Evolutionary conservation across 2,113 vertebrate genomes (phyloP), one percentile per base, ranked within the genome.

Genomic region (Anseranas semipalmata): DNA sequence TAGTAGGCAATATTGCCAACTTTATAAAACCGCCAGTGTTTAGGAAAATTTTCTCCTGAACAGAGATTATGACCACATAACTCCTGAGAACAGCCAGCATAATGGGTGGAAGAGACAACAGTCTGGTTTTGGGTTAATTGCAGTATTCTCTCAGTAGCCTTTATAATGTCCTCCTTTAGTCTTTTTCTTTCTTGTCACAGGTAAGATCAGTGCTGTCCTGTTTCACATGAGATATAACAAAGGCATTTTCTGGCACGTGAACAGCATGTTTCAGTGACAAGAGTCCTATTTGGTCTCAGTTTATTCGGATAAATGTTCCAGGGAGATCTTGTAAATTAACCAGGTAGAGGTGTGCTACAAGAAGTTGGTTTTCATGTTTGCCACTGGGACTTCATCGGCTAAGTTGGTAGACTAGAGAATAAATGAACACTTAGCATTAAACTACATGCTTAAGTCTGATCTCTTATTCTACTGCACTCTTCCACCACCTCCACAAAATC

Each of bases 1-100:
- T 2, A 71, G 9, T 2, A 24, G 32, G 4, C 0, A 4, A 4
- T 6, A 4, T 20, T 25, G 35, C 30, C 12, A 39, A 2, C 48
- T 56, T 21, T 17, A 68, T 22, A 67, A 67, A 90, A 55, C 19
- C 5, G 20, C 21, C 21, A 0, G 6, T 20, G 13, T 7, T 22
- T 0, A 2, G 33, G 20, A 27, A 76, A 45, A 59, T 19, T 58
- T 27, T 43, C 22, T 33, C 33, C 41, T 75, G 33, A 56, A 70
- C 22, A 35, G 73, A 45, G 32, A 43, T 74, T 56, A 43, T 24
- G 30, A 28, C 25, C 33, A 18, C 14, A 13, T 52, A 33, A 33
- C 37, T 16, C 37, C 37, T 43, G 30, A 52, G 52, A 43, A 43
- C 19, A 56, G 53, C 16, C 32, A 32, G 55, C 18, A 7, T 59